These are phyloP conservation scores for Ramazzottius varieornatus DNA, from an alignment of 2,888 invertebrate species.

Conservation along the genomic window DNA sequence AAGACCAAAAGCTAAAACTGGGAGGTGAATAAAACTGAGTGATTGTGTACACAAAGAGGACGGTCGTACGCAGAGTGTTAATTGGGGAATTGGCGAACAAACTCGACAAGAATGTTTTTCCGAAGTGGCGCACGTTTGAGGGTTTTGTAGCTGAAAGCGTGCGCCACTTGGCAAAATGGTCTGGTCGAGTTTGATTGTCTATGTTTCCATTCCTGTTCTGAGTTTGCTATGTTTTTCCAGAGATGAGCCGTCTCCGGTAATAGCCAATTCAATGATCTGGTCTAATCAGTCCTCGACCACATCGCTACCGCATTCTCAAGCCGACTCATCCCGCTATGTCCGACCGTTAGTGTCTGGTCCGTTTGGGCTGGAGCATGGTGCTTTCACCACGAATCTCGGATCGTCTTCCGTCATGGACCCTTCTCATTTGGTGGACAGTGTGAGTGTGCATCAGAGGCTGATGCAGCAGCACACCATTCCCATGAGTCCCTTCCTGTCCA, in stretches of 20 bases:
- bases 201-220: background rate
- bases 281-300: background rate
- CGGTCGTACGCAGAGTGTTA: too few species aligned
- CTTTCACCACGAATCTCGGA: background rate
- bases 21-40: too few species aligned
- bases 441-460: background rate
- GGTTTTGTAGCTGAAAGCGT: background rate
- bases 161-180: background rate
- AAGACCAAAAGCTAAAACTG: too few species aligned
- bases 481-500: background rate
- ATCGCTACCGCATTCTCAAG: background rate
- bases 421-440: background rate
- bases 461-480: background rate
- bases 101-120: too few species aligned
- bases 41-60: too few species aligned
- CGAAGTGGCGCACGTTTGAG: too few species aligned
- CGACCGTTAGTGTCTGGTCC: background rate
- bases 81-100: too few species aligned
- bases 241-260: background rate
- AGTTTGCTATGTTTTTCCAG: background rate
- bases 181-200: background rate
- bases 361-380: background rate
- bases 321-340: background rate
- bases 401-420: background rate
- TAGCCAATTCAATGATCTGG: background rate